Base-by-base conservation (phyloP, 2,113 vertebrate species). In the Isurus oxyrinchus region DNA sequence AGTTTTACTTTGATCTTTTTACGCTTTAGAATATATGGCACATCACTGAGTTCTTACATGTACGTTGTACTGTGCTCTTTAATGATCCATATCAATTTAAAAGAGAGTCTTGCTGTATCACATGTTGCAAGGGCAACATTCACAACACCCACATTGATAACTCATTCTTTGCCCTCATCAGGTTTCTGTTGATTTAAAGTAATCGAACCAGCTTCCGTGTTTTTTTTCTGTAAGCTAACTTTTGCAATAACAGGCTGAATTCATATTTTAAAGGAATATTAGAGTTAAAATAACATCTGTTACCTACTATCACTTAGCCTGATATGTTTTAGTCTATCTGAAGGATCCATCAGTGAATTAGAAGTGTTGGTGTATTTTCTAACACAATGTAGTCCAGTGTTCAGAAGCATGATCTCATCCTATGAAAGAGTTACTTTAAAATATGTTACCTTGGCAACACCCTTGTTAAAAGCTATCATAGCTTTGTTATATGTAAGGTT, bases 1-100 rank as follows among this genome's bases (percentile, higher is more conserved):
- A 69, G 93, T 66, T 95, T 95, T 31, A 95, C 94, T 95, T 95
- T 95, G 66, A 95, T 95, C 94, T 95, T 95, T 95, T 72, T 72
- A 53, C 76, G 44, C 94, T 76, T 72, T 53, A 95, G 94, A 95
- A 76, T 69, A 95, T 95, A 95, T 76, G 94, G 67, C 94, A 95
- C 67, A 72, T 95, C 94, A 55, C 66, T 14, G 49, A 31, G 94
- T 72, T 95, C 94, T 69, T 69, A 95, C n/a, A 31, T 72, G 67
- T 72, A 72, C 44, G 53, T 72, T 94, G 93, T 94, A 67, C 63
- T 95, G 66, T 72, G 67, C 94, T 72, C 44, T 72, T 95, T 95
- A 95, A 95, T 95, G 63, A 95, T 72, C 94, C 94, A 95, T 76
- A 95, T 95, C 94, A 95, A 95, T 95, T 95, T 95, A 55, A 95